Base-by-base conservation (phyloP, 2,888 invertebrate species). In the Agrilus mali region DNA sequence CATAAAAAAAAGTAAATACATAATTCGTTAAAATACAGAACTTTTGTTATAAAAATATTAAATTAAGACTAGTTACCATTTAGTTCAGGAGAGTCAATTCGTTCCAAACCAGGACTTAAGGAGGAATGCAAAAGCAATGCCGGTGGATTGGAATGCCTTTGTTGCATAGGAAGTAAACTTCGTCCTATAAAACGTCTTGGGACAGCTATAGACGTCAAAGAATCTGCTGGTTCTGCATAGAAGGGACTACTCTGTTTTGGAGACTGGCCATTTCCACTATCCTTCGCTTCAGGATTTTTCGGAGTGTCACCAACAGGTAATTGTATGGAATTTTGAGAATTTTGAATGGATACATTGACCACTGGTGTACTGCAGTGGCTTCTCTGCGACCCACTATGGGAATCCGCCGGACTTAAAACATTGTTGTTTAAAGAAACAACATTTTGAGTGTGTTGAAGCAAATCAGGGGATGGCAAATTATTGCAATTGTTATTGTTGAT, bases 151-250 rank as follows among this genome's bases (percentile, higher is more conserved):
- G 71, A 71, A 55, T 71, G 71, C 42, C 71, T 57, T 49, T 70
- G 69, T 41, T 64, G 61, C 46, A 60, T 52, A 16, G 58, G 56
- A 45, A 60, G 54, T 47, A 57, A 36, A 57, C 57, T 56, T 52
- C 57, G 50, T 37, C 51, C 50, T 40, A 53, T 51, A 36, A 58
- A 45, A 45, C 64, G 55, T 34, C 61, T 54, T 10, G 60, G 58
- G 33, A 61, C 58, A n/a, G 55, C 53, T 16, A 72, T 71, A 60
- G 78, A 78, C 58, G 78, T 77, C 43, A 89, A 71, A 20, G 88
- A 80, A 67, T 90, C 90, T 10, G 89, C 87, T 22, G 90, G 90
- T 65, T 90, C 89, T 2, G 88, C 87, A 60, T 90, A 90, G 59
- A 88, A 88, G 1, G 89, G 89, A 62, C 88, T 88, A 12, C 82